A percentile compares a stretch with the other conserved stretches of the same genome.
These are phyloP conservation scores for Agriopis marginaria DNA, from an alignment of 2,888 invertebrate species.

Conservation along the genomic window DNA sequence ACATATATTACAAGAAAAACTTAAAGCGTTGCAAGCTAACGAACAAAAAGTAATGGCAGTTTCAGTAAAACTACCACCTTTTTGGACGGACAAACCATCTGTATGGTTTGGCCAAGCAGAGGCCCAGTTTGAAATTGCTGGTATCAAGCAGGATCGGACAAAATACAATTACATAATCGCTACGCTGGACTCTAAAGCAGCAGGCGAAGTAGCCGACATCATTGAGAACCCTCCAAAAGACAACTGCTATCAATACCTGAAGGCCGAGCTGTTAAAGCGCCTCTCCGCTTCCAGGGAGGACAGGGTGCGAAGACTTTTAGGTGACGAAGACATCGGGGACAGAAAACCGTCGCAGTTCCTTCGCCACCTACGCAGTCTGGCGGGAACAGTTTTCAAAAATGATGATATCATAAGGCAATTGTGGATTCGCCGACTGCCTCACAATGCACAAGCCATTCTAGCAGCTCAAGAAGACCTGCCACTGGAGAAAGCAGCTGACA, in stretches of 20 bases:
- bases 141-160: not conserved
- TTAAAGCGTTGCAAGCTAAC: not conserved
- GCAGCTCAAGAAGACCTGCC: not conserved
- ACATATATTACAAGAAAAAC: not conserved
- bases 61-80: slow-evolving; percentile 10
- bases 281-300: not conserved
- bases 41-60: slow-evolving; percentile 2
- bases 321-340: not conserved
- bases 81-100: not conserved
- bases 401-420: not conserved
- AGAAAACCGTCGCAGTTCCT: not conserved
- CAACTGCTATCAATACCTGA: not conserved
- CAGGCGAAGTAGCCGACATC: not conserved
- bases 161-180: not conserved
- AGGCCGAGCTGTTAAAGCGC: not conserved
- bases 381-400: not conserved
- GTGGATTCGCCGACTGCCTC: not conserved
- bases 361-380: not conserved
- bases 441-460: not conserved
- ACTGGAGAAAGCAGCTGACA: not conserved
- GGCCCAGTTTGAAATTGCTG: not conserved
- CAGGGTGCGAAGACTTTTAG: not conserved
- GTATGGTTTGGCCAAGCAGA: not conserved
- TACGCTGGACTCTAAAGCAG: not conserved
- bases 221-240: not conserved